phyloP scores from a whole-genome alignment of 2,888 invertebrate genomes.

The Rhodophaea formosa region DNA sequence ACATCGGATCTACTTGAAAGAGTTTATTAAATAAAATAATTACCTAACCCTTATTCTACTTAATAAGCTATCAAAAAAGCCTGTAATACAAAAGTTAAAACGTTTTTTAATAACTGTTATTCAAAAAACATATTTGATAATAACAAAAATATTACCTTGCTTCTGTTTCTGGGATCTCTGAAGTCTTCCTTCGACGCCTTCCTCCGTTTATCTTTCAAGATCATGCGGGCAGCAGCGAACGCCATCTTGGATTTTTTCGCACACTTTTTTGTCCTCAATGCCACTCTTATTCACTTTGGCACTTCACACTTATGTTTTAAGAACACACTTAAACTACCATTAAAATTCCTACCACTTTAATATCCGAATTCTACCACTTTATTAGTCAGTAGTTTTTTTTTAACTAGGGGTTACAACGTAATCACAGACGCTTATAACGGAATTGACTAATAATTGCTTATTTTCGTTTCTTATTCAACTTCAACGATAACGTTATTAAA shows the following conservation, averaged over 20 bases:
- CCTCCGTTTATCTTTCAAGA: slow-evolving; percentile 89
- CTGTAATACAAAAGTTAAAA: neutral
- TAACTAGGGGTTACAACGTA: slow-evolving; percentile 34
- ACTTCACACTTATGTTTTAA: slow-evolving; percentile 22
- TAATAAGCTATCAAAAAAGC: no score
- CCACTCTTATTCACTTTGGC: slow-evolving; percentile 37
- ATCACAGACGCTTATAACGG: slow-evolving; percentile 50
- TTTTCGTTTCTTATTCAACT: slow-evolving; percentile 30
- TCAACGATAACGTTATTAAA: slow-evolving; percentile 36
- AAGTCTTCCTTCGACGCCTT: slow-evolving; percentile 91
- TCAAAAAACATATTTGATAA: neutral
- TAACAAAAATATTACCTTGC: slow-evolving; percentile 84
- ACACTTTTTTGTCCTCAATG: slow-evolving; percentile 33
- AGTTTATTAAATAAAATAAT: no score
- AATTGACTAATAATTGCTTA: slow-evolving; percentile 58
- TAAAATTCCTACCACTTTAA: neutral
- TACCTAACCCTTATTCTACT: no score
- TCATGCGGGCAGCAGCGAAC: slow-evolving; percentile 92
- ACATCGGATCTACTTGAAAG: no score
- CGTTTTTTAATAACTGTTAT: neutral
- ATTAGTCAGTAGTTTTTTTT: slow-evolving; percentile 1
- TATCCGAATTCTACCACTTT: slow-evolving; percentile 5
- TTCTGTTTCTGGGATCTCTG: slow-evolving; percentile 85
- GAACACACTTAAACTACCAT: slow-evolving; percentile 13
- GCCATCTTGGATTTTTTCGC: slow-evolving; percentile 82